Evolutionary conservation across 2,113 vertebrate species (phyloP).

Genomic region (Baryphthengus martii): DNA sequence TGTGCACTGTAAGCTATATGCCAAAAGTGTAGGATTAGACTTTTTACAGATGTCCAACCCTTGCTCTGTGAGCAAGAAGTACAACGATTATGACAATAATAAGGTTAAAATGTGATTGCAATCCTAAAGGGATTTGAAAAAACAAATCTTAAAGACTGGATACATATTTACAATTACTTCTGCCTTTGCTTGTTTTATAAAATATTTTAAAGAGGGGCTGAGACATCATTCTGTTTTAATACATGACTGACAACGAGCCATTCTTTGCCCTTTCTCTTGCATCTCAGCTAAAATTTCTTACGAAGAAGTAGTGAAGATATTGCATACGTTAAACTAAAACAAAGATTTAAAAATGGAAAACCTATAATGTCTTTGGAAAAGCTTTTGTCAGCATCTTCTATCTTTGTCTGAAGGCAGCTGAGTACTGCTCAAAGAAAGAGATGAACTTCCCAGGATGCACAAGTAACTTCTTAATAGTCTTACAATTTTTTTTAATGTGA

Average conservation of each 20-base stretch:
- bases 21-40: background rate
- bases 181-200: background rate
- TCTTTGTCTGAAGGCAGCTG: background rate
- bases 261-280: background rate
- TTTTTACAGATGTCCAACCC: background rate
- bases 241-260: background rate
- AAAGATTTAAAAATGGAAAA: background rate
- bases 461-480: background rate
- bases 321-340: background rate
- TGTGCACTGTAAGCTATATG: background rate
- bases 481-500: accelerated
- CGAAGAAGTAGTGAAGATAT: background rate
- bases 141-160: background rate
- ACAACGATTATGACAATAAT: background rate
- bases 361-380: background rate
- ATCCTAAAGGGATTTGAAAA: background rate
- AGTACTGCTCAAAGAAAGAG: background rate
- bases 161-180: background rate
- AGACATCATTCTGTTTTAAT: background rate
- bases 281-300: background rate
- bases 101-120: constrained; percentile 11
- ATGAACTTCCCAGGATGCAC: background rate
- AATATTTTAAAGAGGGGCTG: background rate
- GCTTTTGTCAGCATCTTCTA: background rate
- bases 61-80: background rate